phyloP scores from a whole-genome alignment of 2,888 invertebrate genomes.

The Cephus spinipes region DNA sequence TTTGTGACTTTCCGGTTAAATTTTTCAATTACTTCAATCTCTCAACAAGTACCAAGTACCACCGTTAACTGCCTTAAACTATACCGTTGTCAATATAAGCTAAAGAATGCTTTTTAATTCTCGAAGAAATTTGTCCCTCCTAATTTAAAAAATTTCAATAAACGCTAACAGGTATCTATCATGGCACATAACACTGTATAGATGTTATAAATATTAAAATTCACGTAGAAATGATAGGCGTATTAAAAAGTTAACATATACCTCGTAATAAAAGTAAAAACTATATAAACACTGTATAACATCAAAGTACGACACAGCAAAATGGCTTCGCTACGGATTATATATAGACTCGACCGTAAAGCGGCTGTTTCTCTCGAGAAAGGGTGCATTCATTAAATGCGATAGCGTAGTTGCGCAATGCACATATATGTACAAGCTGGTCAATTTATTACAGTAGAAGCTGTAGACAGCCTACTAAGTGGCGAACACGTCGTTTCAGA shows the following conservation, averaged over 20 bases:
- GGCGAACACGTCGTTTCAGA: conserved; percentile 37
- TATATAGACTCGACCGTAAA: background rate
- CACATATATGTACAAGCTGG: conserved; percentile 1
- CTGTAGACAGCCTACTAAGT: conserved; percentile 36
- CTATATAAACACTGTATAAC: background rate
- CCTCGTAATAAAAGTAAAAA: background rate
- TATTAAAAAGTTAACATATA: background rate
- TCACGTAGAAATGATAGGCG: background rate
- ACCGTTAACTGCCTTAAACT: too few relatives aligned
- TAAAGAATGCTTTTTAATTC: background rate
- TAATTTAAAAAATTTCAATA: background rate
- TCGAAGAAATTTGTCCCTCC: background rate
- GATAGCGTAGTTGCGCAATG: background rate
- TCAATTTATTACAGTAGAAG: conserved; percentile 38
- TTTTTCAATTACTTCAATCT: too few relatives aligned
- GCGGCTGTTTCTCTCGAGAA: background rate
- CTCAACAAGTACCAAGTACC: too few relatives aligned
- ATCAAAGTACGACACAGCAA: background rate
- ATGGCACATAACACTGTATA: background rate
- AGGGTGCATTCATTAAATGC: background rate
- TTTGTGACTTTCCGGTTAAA: too few relatives aligned
- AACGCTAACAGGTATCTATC: background rate
- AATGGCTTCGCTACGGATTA: background rate
- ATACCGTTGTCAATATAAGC: too few relatives aligned
- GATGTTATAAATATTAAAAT: background rate